Evolutionary conservation across 2,113 vertebrate species (phyloP).

Genomic region (Tapirus terrestris): DNA sequence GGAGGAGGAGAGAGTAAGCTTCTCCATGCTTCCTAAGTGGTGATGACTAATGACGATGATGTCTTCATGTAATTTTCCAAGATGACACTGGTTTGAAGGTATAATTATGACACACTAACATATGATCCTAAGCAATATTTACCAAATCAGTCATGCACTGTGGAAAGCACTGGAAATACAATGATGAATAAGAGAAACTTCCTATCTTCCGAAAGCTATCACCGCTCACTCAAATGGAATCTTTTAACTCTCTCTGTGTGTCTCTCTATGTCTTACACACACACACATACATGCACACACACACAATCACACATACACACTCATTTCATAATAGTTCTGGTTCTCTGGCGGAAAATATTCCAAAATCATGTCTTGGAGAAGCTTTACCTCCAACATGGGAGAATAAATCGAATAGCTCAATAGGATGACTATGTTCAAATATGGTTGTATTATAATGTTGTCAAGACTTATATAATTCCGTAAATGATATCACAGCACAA

Average conservation of each 20-base stretch:
- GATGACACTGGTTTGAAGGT: not conserved
- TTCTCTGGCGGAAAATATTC: not conserved
- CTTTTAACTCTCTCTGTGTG: no score
- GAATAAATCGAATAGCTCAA: no score
- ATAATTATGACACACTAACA: not conserved
- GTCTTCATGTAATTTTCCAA: not conserved
- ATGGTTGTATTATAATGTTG: not conserved
- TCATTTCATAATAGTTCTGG: no score
- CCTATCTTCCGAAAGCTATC: not conserved
- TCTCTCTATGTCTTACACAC: not conserved
- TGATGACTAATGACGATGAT: not conserved
- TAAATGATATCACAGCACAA: not conserved
- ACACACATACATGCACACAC: no score
- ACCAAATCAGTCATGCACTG: not conserved
- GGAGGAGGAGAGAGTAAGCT: no score
- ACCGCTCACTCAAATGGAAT: not conserved
- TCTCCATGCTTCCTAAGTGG: not conserved
- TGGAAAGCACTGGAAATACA: not conserved
- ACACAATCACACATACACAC: not conserved
- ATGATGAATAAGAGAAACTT: not conserved
- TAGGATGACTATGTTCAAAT: not conserved
- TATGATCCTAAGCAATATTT: not conserved
- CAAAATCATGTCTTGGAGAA: not conserved
- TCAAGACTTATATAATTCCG: not conserved
- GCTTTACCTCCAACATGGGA: not conserved